These are phyloP conservation scores for Lanius collurio DNA, from an alignment of 2,113 vertebrate genomes.

Conservation along the genomic window DNA sequence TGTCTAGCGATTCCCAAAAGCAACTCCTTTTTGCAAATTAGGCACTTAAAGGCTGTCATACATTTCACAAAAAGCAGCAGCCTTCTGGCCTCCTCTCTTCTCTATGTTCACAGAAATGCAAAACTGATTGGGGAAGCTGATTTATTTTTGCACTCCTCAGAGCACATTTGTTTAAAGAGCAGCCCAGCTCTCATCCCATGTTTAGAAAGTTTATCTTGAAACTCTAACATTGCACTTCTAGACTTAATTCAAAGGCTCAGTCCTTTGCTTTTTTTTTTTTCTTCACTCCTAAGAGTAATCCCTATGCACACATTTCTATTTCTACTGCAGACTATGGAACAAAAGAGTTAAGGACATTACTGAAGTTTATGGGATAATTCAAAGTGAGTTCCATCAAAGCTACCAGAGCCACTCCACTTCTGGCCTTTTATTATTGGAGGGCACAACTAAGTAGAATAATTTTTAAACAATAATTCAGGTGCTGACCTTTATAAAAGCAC, in stretches of 20 bases:
- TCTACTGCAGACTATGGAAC: not conserved
- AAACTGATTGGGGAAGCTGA: not conserved
- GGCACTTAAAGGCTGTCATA: not conserved
- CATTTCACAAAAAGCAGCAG: not conserved
- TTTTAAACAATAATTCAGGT: not conserved
- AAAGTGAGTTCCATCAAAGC: not conserved
- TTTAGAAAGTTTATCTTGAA: not conserved
- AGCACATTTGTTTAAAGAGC: not conserved
- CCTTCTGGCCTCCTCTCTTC: not conserved
- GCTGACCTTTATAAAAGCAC: not conserved
- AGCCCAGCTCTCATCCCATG: not conserved
- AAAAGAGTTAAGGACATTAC: not conserved
- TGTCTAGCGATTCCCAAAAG: not conserved
- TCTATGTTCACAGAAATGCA: not conserved
- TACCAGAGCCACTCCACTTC: not conserved
- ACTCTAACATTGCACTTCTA: not conserved
- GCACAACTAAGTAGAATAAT: not conserved
- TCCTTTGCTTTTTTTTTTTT: not conserved
- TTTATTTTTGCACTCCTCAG: not conserved
- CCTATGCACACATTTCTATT: not conserved
- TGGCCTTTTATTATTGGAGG: not conserved
- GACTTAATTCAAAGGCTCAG: not conserved
- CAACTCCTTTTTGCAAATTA: not conserved
- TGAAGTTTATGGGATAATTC: not conserved
- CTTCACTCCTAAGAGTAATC: not conserved